Evolutionary conservation across 2,797 vertebrate genomes (phyloP), one percentile per base, ranked within the genome.

Genomic region (Cheirogaleus major): DNA sequence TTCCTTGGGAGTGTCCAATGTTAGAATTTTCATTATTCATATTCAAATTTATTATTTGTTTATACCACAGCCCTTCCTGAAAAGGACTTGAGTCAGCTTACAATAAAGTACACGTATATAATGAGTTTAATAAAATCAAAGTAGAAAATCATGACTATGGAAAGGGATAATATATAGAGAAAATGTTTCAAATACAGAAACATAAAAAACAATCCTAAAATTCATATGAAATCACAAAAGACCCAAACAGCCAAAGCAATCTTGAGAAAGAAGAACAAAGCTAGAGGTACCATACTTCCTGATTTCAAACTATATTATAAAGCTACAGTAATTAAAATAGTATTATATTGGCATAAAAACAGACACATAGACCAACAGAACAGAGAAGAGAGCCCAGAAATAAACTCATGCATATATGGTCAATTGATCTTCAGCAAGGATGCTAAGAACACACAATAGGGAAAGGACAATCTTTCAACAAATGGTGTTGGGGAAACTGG

Each of bases 61-160:
- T 88, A 90, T 67, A 32, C 25, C 57, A 90, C 43, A 81, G 76
- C 5, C 23, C 25, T 93, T 93, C 32, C 32, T 38, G 32, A 90
- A 94, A 93, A 87, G 61, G 50, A 22, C 45, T 82, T 86, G 55
- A 81, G 69, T 86, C 75, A 80, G 30, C 45, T 90, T 84, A 92
- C 20, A 50, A 8, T 67, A 35, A 87, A 79, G 13, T 75, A 92
- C 4, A 35, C 23, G 63, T 67, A 20, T 41, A 79, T 57, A 83
- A 82, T 92, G 55, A 94, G 30, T n/a, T 96, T 57, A 50, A 65
- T 57, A 94, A 90, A 88, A 35, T 84, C 20, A 87, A 95, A 94
- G 48, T 48, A 81, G 43, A 81, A 94, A 50, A 85, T 41, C 57
- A 84, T 95, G 55, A 90, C 20, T 67, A 30, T 86, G 25, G 14